Conservation (phyloP, 2,888 invertebrate genomes). For the Bibio marci region DNA sequence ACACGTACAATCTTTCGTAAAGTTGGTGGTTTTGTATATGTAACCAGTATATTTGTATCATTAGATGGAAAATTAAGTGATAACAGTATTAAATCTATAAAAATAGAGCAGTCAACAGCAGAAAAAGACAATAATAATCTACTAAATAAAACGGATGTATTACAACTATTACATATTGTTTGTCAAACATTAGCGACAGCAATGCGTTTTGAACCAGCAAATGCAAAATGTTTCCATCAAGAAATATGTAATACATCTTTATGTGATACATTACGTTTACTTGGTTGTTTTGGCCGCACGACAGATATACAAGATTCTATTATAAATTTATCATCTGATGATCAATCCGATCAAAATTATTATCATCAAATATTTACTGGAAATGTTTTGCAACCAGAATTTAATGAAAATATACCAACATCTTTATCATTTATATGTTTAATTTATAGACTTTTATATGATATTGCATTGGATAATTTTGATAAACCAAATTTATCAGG, state of each 20-base stretch:
- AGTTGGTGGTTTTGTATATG: constrained; percentile 93
- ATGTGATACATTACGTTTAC: constrained; percentile 76
- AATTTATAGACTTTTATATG: constrained; percentile 76
- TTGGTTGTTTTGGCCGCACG: constrained; percentile 70
- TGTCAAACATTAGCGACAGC: constrained; percentile 92
- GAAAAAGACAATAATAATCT: constrained; percentile 18
- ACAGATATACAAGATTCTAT: constrained; percentile 28
- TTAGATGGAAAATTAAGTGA: constrained; percentile 65
- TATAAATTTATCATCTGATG: constrained; percentile 16
- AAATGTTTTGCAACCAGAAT: constrained; percentile 43
- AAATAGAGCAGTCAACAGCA: constrained; percentile 15
- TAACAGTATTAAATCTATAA: constrained; percentile 21
- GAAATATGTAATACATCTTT: constrained; percentile 92
- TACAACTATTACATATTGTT: constrained; percentile 68
- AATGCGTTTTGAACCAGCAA: constrained; percentile 98
- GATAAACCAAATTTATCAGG: constrained; percentile 68
- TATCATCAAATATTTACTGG: constrained; percentile 64
- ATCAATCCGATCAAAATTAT: constrained; percentile 25
- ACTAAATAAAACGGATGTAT: constrained; percentile 38
- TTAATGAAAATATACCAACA: constrained; percentile 56
- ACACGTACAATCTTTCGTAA: constrained; percentile 93
- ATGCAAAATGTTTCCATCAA: constrained; percentile 93
- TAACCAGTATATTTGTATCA: constrained; percentile 86
- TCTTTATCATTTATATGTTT: constrained; percentile 69
- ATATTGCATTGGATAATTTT: constrained; percentile 88